A percentile compares a stretch with the other conserved stretches of the same genome.
phyloP scores from a whole-genome alignment of 2,113 vertebrate genomes.

The Symphodus melops region DNA sequence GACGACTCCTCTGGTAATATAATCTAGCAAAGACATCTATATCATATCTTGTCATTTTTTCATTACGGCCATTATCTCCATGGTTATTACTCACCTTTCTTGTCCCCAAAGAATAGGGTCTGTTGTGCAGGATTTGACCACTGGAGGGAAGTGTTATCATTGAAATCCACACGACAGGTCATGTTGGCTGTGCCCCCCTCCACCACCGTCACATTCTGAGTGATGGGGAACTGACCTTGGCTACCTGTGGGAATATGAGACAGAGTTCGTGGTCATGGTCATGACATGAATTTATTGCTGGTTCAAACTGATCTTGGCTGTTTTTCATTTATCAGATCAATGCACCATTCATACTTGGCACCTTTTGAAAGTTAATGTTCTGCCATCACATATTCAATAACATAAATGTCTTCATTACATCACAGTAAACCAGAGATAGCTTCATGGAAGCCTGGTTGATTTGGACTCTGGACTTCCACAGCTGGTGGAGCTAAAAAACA shows the following conservation, averaged over 20 bases:
- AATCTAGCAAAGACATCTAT: conserved; percentile 52
- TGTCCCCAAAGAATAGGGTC: conserved; percentile 98
- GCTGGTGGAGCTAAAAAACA: conserved; percentile 38
- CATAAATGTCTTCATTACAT: conserved; percentile 38
- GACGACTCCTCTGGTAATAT: conserved; percentile 27
- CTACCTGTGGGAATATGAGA: conserved; percentile 83
- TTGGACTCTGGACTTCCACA: conserved; percentile 38
- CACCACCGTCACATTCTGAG: conserved; percentile 96
- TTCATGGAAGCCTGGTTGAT: conserved; percentile 29
- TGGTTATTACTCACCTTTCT: conserved; percentile 90
- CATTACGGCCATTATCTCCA: conserved; percentile 27
- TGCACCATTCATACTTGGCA: conserved; percentile 29
- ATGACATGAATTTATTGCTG: conserved; percentile 25
- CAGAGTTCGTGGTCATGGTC: conserved; percentile 86
- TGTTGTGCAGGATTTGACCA: conserved; percentile 99
- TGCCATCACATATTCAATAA: conserved; percentile 17
- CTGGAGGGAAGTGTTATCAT: conserved; percentile 99
- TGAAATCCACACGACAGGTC: conserved; percentile 99
- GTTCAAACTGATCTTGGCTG: conserved; percentile 1
- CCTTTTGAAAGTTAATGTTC: conserved; percentile 40
- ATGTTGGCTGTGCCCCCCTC: conserved; percentile 95
- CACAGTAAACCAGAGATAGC: conserved; percentile 40
- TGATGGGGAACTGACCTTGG: conserved; percentile 96
- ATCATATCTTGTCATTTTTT: conserved; percentile 51
- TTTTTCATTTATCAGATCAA: conserved; percentile 37